phyloP scores from a whole-genome alignment of 2,797 vertebrate genomes.

The Tympanoctomys barrerae region DNA sequence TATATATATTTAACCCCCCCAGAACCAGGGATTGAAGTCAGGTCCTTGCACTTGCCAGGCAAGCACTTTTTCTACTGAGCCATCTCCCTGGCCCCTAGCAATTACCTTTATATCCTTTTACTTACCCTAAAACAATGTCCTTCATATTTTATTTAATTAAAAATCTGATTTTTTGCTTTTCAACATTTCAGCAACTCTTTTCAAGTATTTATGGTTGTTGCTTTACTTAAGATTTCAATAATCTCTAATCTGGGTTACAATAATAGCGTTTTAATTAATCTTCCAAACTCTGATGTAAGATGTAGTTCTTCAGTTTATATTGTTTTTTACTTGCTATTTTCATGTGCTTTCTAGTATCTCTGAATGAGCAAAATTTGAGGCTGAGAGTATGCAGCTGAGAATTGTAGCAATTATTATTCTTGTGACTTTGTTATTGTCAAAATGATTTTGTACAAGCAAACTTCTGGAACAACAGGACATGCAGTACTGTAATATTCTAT shows the following conservation, averaged over 20 bases:
- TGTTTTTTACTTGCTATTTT: neutral
- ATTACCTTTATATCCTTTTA: neutral
- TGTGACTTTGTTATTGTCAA: neutral
- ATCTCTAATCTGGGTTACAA: neutral
- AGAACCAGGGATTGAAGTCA: too few relatives aligned
- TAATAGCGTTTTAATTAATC: neutral
- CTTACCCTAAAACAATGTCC: neutral
- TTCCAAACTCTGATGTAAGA: neutral
- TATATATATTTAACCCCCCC: too few relatives aligned
- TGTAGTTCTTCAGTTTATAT: neutral
- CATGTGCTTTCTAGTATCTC: neutral
- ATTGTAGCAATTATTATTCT: neutral
- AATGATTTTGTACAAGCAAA: neutral
- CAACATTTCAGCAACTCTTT: constrained; percentile 9
- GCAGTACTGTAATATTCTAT: neutral
- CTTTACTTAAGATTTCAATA: neutral
- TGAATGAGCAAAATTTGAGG: neutral
- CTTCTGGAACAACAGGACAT: neutral
- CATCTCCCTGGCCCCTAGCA: neutral
- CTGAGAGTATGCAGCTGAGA: neutral
- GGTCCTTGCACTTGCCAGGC: too few relatives aligned
- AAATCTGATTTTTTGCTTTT: neutral
- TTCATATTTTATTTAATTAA: neutral
- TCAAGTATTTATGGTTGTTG: neutral
- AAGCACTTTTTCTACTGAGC: too few relatives aligned